Evolutionary conservation across 1,140 invertebrate genomes (phyloP).

Genomic region (Lordiphosa stackelbergi): DNA sequence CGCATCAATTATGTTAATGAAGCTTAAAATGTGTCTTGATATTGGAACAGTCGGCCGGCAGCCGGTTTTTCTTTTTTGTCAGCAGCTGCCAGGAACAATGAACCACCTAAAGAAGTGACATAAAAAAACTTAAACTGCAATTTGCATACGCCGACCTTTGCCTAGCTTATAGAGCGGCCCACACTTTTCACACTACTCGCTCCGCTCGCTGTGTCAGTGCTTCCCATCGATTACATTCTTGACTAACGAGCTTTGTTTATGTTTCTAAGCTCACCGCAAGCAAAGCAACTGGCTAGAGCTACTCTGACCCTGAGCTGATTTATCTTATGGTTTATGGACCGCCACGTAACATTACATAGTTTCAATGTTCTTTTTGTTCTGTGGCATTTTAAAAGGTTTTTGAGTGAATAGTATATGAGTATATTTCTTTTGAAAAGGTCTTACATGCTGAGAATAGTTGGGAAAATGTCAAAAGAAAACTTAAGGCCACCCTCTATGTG

Average conservation of each 20-base stretch:
- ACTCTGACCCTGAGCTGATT: conserved; percentile 61
- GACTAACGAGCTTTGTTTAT: conserved; percentile 35
- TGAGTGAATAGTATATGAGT: too few relatives aligned
- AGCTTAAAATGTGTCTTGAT: conserved; percentile 68
- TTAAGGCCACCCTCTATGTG: too few relatives aligned
- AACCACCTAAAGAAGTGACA: conserved; percentile 7
- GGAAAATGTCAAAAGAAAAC: too few relatives aligned
- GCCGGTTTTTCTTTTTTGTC: conserved; percentile 53
- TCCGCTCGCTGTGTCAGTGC: conserved; percentile 27
- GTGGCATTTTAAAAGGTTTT: conserved; percentile 10
- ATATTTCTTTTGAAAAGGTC: too few relatives aligned
- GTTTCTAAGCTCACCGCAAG: conserved; percentile 18
- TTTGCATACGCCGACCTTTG: conserved; percentile 67
- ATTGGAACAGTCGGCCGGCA: conserved; percentile 57
- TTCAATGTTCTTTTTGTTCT: neutral
- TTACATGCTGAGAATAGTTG: too few relatives aligned
- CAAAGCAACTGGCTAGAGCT: conserved; percentile 17
- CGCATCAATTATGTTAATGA: conserved; percentile 75
- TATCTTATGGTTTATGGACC: conserved; percentile 48
- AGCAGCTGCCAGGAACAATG: conserved; percentile 22
- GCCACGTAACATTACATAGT: conserved; percentile 42
- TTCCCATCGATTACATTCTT: conserved; percentile 38
- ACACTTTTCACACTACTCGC: conserved; percentile 35
- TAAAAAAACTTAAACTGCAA: conserved; percentile 26
- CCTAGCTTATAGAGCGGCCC: conserved; percentile 10